Evolutionary conservation across 2,113 vertebrate species (phyloP).

Genomic region (Alligator mississippiensis): DNA sequence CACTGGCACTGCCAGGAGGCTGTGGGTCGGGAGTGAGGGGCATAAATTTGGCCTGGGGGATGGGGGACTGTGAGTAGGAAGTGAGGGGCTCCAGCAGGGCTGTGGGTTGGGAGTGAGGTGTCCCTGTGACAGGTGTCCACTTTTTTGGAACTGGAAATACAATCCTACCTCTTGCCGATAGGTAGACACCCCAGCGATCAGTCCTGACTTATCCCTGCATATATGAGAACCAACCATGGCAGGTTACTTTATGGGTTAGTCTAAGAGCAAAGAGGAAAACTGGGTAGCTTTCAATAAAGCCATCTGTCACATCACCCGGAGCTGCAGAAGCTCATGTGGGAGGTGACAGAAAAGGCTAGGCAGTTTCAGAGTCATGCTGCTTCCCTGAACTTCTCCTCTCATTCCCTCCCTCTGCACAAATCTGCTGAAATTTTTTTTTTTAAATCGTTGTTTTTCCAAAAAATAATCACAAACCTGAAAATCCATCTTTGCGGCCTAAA

Average conservation of each 20-base stretch:
- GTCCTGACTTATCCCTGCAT: neutral
- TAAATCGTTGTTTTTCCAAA: neutral
- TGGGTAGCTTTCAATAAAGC: neutral
- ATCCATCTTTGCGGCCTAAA: neutral
- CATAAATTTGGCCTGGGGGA: too few relatives aligned
- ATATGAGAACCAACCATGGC: neutral
- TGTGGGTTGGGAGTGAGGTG: too few relatives aligned
- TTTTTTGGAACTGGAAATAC: too few relatives aligned
- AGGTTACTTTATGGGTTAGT: neutral
- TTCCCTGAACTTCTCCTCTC: neutral
- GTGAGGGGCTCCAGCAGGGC: too few relatives aligned
- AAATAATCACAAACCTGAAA: neutral
- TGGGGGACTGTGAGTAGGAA: too few relatives aligned
- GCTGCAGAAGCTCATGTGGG: fast-evolving
- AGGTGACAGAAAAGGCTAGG: fast-evolving
- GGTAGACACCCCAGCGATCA: too few relatives aligned
- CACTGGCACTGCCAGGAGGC: too few relatives aligned
- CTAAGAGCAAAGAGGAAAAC: neutral
- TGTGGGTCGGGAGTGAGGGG: too few relatives aligned
- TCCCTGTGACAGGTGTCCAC: too few relatives aligned
- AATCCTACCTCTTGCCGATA: too few relatives aligned
- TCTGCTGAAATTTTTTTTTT: neutral
- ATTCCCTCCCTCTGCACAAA: neutral
- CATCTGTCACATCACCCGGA: neutral
- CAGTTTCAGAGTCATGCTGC: neutral